phyloP scores from a whole-genome alignment of 2,888 invertebrate species.

The Masnerella sp. region DNA sequence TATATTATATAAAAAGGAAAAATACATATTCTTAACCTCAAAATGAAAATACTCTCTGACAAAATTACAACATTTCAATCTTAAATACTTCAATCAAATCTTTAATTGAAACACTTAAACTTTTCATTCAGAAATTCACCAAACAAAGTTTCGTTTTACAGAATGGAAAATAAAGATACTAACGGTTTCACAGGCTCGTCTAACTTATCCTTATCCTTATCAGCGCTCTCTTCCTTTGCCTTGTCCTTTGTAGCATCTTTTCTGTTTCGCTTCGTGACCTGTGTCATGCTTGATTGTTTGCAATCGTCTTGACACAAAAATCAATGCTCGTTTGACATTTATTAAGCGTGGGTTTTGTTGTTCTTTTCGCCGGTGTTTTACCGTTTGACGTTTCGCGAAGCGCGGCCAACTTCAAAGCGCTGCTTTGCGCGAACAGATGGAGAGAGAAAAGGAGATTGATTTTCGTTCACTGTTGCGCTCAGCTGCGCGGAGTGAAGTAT shows the following conservation, averaged over 20 bases:
- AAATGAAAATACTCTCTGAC: too few species aligned
- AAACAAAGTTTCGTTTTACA: neutral
- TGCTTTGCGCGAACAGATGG: too few species aligned
- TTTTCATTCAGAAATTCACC: neutral
- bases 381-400: conserved; percentile 25
- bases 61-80: too few species aligned
- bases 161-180: conserved; percentile 32
- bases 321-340: conserved; percentile 29
- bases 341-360: conserved; percentile 10
- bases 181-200: conserved; percentile 60
- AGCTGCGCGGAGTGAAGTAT: too few species aligned
- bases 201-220: conserved; percentile 55
- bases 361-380: conserved; percentile 15
- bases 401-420: too few species aligned
- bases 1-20: too few species aligned
- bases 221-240: conserved; percentile 58
- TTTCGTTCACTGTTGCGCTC: too few species aligned
- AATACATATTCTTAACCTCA: neutral
- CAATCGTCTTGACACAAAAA: conserved; percentile 20
- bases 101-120: neutral
- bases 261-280: conserved; percentile 64
- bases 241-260: conserved; percentile 64
- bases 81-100: neutral
- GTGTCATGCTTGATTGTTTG: conserved; percentile 63
- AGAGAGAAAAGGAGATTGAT: too few species aligned